Base-by-base conservation (phyloP, 2,113 vertebrate genomes). In the Oryzias melastigma region DNA sequence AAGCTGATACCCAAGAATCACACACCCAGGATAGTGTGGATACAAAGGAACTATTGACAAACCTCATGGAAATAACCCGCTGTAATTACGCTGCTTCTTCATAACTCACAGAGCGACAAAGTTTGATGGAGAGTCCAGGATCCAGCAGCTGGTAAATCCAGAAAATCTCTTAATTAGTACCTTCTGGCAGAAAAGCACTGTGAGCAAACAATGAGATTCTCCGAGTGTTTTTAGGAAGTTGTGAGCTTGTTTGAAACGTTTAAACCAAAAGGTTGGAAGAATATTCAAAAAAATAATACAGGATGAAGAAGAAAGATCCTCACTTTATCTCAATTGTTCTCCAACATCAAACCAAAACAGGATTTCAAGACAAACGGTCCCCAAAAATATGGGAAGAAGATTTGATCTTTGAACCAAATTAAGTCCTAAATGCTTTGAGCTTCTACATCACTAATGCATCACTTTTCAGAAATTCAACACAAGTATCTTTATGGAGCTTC, bases 31-130 rank as follows among this genome's bases (percentile, higher is more conserved):
- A 70, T 10, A 57, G 41, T 22, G 24, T 45, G 55, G 55, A 53
- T 48, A 87, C 81, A 85, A 80, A 73, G 83, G 52, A 58, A 49
- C 85, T 72, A 75, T 76, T 89, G 85, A 86, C 72, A 61, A 82
- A 82, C 55, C 45, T 43, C 64, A 69, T 82, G 82, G 82, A 79
- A 85, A 80, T 69, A 74, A 80, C 81, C 65, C 19, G 41, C 24
- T 75, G 25, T 71, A 82, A 87, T 81, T 72, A 73, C 72, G 80
- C 67, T 62, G 73, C 73, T 77, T 84, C 75, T 52, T 71, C 70
- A 62, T 84, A 77, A 85, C 57, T 75, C 46, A 13, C 64, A 48
- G 72, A 86, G 79, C 68, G 73, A 42, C 40, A n/a, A 18, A 16
- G 62, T 52, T 47, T 14, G 59, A 67, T 63, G 40, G 27, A 74